These are phyloP conservation scores for Noturus placidus DNA, from an alignment of 2,113 vertebrate genomes.

Conservation along the genomic window DNA sequence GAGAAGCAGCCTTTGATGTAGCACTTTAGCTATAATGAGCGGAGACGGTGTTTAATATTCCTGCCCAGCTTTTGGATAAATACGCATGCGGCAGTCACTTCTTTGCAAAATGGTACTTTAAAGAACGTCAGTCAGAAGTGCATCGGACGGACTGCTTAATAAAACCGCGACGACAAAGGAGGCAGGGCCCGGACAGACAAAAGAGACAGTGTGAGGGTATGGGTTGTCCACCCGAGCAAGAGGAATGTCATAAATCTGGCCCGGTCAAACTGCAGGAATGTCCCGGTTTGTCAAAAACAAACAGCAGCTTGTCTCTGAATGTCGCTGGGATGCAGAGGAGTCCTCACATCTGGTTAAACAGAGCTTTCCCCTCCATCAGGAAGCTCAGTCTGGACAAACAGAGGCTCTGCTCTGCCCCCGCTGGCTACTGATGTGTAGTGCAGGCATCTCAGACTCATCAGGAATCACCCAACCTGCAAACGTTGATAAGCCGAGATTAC, in stretches of 20 bases:
- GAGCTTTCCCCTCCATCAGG: conserved; percentile 48
- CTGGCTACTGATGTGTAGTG: conserved; percentile 12
- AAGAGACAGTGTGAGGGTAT: conserved; percentile 60
- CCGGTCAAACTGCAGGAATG: conserved; percentile 65
- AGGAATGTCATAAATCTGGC: conserved; percentile 63
- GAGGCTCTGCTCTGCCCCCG: conserved; percentile 27
- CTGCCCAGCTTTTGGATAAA: conserved; percentile 29
- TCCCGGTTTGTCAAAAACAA: conserved; percentile 70
- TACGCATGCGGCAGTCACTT: conserved; percentile 31
- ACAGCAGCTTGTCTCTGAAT: conserved; percentile 64
- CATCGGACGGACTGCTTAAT: conserved; percentile 53
- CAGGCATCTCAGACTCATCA: background rate
- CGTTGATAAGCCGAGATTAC: conserved; percentile 11
- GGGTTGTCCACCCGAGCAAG: conserved; percentile 48
- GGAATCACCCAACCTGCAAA: conserved; percentile 3
- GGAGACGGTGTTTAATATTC: conserved; percentile 14
- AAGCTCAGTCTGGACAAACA: conserved; percentile 50
- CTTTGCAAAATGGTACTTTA: conserved; percentile 41
- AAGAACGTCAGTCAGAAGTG: conserved; percentile 59
- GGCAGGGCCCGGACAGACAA: conserved; percentile 57
- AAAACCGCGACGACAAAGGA: conserved; percentile 60
- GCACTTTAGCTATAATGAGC: conserved; percentile 31
- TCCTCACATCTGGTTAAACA: conserved; percentile 67
- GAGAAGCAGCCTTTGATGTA: conserved; percentile 45
- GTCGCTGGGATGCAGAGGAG: conserved; percentile 56